Evolutionary conservation across 2,888 invertebrate genomes (phyloP), one percentile per base, ranked within the genome.

Genomic region (Chrysotoxum bicinctum): DNA sequence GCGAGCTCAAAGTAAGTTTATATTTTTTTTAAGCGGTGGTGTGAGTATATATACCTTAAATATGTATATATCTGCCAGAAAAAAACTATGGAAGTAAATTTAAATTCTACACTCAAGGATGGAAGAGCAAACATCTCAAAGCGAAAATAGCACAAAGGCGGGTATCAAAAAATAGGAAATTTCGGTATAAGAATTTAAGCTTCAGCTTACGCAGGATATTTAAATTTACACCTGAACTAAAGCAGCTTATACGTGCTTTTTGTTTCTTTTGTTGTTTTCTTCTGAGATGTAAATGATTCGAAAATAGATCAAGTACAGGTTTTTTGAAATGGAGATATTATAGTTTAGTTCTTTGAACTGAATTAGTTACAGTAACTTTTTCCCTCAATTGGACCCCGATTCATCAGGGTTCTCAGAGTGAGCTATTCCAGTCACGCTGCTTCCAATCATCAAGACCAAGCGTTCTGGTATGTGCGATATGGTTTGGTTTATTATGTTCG

Each of bases 1-100:
- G 35, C n/a, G 14, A 58, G 58, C 66, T 80, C 84, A 84, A 84
- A 80, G 84, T 80, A 72, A 84, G 80, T 79, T 84, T 80, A 75
- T n/a, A n/a, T n/a, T 80, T 75, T 79, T 84, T 45, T 79, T 52
- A 79, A 72, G 58, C 60, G 58, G 48, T 45, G 9, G 7, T 7
- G 7, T 37, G 37, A 37, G 32, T 0, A 32, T 9, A 32, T 50
- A 12, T 9, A 9, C 1, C 10, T 50, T 48, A 50, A 1, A 3
- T 50, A 1, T 19, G 1, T 0, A 1, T 26, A 1, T 50, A 3
- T 23, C n/a, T 26, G 12, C 37, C 43, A 32, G n/a, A 40, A 64
- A 12, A n/a, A 8, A 64, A 7, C 60, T 50, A 62, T 40, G 12
- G 6, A 37, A 23, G 4, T 9, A 8, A 69, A 78, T 78, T 19